Evolutionary conservation across 2,888 invertebrate genomes (phyloP).

Genomic region (Urechis unicinctus): DNA sequence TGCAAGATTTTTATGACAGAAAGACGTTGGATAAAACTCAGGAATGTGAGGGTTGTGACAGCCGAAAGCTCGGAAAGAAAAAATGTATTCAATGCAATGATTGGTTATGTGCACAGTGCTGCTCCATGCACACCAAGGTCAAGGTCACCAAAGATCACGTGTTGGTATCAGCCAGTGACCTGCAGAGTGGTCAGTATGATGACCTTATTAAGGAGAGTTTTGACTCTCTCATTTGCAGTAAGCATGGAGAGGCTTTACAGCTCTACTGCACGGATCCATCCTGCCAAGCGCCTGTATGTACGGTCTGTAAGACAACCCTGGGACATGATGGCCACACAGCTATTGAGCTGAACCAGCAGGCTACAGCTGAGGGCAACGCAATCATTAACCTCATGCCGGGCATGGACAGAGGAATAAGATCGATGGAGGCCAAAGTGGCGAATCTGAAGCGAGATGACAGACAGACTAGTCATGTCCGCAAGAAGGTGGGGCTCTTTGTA

Average conservation of each 20-base stretch:
- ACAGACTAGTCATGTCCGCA: constrained; percentile 17
- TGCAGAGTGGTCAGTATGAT: constrained; percentile 20
- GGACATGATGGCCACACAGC: constrained; percentile 23
- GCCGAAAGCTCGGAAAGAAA: constrained; percentile 12
- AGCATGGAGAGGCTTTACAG: constrained; percentile 20
- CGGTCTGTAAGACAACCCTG: constrained; percentile 22
- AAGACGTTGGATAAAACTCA: constrained; percentile 17
- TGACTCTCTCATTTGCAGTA: constrained; percentile 24
- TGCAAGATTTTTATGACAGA: constrained; percentile 22
- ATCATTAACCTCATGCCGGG: constrained; percentile 12
- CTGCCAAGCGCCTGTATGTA: constrained; percentile 24
- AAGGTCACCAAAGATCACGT: constrained; percentile 22
- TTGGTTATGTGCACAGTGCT: constrained; percentile 24
- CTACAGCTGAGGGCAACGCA: constrained; percentile 11
- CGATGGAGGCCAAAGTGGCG: constrained; percentile 16
- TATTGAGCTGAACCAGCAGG: constrained; percentile 20
- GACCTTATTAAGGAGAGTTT: constrained; percentile 22
- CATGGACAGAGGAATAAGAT: constrained; percentile 15
- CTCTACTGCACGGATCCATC: constrained; percentile 21
- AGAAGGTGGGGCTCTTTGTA: too few species aligned
- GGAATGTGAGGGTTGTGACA: constrained; percentile 23
- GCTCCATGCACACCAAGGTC: constrained; percentile 20
- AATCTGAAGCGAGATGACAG: constrained; percentile 22
- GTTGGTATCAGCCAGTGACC: constrained; percentile 18
- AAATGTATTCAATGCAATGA: constrained; percentile 26